Percentiles rank a stretch among this genome's conserved stretches.
phyloP scores from a whole-genome alignment of 2,888 invertebrate species.

The Sycophila texana region DNA sequence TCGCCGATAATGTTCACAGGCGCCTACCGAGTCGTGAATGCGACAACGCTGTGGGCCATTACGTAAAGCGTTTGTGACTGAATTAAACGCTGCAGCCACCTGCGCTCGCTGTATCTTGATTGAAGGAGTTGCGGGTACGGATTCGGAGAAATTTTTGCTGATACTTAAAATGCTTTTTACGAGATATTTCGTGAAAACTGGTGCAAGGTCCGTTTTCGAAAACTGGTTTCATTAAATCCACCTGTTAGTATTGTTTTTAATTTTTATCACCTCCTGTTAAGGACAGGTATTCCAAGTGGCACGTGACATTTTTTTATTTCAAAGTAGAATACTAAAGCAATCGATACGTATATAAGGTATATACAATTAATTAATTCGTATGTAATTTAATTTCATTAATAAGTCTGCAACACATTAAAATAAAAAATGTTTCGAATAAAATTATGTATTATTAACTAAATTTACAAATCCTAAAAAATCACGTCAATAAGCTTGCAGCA shows the following conservation, averaged over 20 bases:
- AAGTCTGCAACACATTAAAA: too few relatives aligned
- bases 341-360: too few relatives aligned
- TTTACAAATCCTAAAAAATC: too few relatives aligned
- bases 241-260: conserved; percentile 1
- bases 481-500: too few relatives aligned
- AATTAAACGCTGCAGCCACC: not conserved
- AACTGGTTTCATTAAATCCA: conserved; percentile 29
- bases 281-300: too few relatives aligned
- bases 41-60: not conserved
- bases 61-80: not conserved
- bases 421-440: too few relatives aligned
- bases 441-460: too few relatives aligned
- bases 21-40: not conserved
- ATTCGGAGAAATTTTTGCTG: not conserved
- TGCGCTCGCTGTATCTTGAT: not conserved
- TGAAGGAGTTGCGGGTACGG: not conserved
- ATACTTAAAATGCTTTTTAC: not conserved
- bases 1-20: not conserved
- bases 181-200: not conserved
- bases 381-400: too few relatives aligned
- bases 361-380: too few relatives aligned
- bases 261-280: not conserved
- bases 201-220: conserved; percentile 10
- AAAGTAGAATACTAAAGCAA: too few relatives aligned
- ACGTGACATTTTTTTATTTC: too few relatives aligned